Percentiles rank a stretch among this genome's conserved stretches.
These are phyloP conservation scores for Tragopan temminckii DNA, from an alignment of 2,797 vertebrate genomes.

Conservation along the genomic window DNA sequence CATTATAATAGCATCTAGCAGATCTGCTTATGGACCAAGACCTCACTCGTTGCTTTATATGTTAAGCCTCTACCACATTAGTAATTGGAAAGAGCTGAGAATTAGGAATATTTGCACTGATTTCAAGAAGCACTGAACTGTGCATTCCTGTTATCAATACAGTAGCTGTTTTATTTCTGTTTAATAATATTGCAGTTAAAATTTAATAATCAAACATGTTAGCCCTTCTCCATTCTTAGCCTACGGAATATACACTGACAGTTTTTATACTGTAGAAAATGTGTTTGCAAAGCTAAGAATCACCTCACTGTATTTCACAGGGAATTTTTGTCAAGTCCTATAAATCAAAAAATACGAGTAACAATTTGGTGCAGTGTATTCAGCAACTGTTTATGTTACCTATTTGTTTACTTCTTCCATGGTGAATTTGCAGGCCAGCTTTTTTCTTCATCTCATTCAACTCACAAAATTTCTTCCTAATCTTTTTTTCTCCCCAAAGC, in stretches of 20 bases:
- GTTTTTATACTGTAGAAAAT: neutral
- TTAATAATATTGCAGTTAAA: conserved; percentile 17
- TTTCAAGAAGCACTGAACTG: neutral
- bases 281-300: conserved; percentile 1
- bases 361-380: neutral
- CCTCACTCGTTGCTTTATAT: neutral
- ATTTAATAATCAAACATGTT: neutral
- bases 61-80: neutral
- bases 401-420: neutral
- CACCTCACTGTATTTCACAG: neutral
- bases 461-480: neutral
- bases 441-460: neutral
- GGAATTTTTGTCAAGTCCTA: conserved; percentile 47
- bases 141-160: neutral
- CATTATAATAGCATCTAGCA: neutral
- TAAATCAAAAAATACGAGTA: conserved; percentile 6
- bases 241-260: neutral
- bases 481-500: accelerated
- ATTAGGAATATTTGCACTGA: neutral
- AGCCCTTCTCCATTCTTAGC: neutral
- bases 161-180: neutral
- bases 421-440: neutral
- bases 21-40: neutral
- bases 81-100: neutral
- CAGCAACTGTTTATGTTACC: neutral